phyloP scores from a whole-genome alignment of 1,140 invertebrate species.

The Proctacanthus coquilletti region DNA sequence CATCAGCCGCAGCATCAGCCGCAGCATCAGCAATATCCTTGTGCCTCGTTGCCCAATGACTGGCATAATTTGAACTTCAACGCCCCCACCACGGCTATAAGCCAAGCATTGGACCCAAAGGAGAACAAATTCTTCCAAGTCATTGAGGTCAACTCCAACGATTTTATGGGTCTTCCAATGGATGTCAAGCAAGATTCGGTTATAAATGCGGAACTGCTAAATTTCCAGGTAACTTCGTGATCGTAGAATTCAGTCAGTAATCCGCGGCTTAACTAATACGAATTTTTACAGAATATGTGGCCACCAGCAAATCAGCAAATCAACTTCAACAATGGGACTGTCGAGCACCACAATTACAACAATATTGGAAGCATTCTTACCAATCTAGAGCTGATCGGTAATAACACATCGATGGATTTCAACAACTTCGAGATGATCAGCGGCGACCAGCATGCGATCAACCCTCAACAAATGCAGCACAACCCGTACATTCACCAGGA shows the following conservation, averaged over 20 bases:
- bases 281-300: conserved; percentile 15
- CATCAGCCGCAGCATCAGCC: conserved; percentile 13
- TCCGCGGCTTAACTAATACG: not conserved
- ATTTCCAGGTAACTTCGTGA: conserved; percentile 20
- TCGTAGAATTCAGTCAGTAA: not conserved
- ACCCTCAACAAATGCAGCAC: conserved; percentile 1
- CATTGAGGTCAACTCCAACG: conserved; percentile 15
- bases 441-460: conserved; percentile 8
- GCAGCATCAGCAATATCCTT: conserved; percentile 9
- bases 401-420: conserved; percentile 24
- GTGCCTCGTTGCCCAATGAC: not conserved
- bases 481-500: not conserved
- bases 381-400: conserved; percentile 27
- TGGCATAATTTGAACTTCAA: conserved; percentile 1
- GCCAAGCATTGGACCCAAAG: conserved; percentile 5
- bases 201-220: conserved; percentile 13
- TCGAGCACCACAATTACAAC: conserved; percentile 24
- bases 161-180: conserved; percentile 21
- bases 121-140: conserved; percentile 23
- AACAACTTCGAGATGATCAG: conserved; percentile 8
- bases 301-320: conserved; percentile 12
- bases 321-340: conserved; percentile 7
- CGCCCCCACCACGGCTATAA: not conserved
- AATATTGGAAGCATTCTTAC: conserved; percentile 29
- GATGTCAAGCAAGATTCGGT: not conserved